Base-by-base conservation (phyloP, 2,113 vertebrate species). In the Daubentonia madagascariensis region DNA sequence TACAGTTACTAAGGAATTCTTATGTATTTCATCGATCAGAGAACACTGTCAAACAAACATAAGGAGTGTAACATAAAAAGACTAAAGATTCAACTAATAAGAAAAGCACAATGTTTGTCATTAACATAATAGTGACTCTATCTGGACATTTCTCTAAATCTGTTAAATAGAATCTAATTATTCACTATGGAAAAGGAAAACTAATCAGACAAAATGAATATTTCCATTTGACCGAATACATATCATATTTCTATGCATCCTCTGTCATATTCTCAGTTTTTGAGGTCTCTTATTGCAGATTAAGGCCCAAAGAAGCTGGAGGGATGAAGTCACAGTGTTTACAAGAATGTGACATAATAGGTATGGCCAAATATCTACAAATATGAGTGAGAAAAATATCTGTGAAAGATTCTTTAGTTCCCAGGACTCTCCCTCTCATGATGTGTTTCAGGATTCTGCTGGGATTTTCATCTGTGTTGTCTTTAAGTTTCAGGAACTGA, bases 1-100 rank as follows among this genome's bases (percentile, higher is more conserved):
- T 75, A 95, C 14, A 93, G 30, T 65, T 67, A 76, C 30, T 80
- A 87, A 94, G 65, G 78, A 95, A 93, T 87, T 88, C 57, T 35
- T 92, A 23, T 11, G 32, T n/a, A 92, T 52, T 93, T 92, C 75
- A 50, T 2, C 59, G 54, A 67, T 72, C n/a, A 85, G 76, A 93
- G 43, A 94, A 93, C 1, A 93, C 22, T 48, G 30, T 91, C 18
- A 81, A 76, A 40, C n/a, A 67, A 94, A 89, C 6, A 54, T 59
- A 86, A 76, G n/a, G 83, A 72, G n/a, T 57, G 37, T 1, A 50
- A 83, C 43, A 70, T 65, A 92, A 85, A 72, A 25, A 17, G 35
- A 94, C 52, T 59, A 85, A 84, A 90, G 28, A 93, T 22, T 89
- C 76, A 80, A 76, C 57, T 57, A 95, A 28, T 52, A 63, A 94